Percentiles rank a stretch among this genome's conserved stretches.
Evolutionary conservation across 1,140 invertebrate species (phyloP).

Genomic region (Cydia pomonella): DNA sequence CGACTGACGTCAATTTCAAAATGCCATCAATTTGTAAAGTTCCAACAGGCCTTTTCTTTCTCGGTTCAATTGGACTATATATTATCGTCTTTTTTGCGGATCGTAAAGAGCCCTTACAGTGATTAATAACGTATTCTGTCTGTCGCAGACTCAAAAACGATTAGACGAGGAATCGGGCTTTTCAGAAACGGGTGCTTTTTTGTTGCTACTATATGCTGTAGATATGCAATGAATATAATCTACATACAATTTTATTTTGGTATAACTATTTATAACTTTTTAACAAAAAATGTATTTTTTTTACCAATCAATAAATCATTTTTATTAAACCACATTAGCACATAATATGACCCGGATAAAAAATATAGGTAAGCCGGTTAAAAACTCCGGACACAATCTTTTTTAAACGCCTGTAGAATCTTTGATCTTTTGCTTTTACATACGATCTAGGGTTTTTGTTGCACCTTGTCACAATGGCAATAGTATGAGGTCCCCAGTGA

Average conservation of each 20-base stretch:
- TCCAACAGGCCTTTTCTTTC: background rate
- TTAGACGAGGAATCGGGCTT: background rate
- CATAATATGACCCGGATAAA: conserved; percentile 3
- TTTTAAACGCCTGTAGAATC: no score
- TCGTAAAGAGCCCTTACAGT: background rate
- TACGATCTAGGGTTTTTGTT: no score
- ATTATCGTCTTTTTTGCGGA: background rate
- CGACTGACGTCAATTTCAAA: background rate
- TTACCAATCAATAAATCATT: no score
- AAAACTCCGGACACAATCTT: background rate
- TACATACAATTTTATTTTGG: no score
- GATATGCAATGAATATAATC: no score
- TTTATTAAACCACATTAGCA: no score
- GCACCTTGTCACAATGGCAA: no score
- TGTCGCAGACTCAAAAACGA: conserved; percentile 10
- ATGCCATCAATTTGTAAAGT: background rate
- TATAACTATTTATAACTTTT: no score
- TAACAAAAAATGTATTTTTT: no score
- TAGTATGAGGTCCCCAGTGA: no score
- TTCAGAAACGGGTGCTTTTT: background rate
- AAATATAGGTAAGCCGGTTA: background rate
- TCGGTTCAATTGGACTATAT: background rate
- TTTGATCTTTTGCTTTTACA: no score
- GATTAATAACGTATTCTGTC: conserved; percentile 9
- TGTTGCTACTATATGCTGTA: no score